A percentile compares a stretch with the other conserved stretches of the same genome.
Evolutionary conservation across 2,113 vertebrate species (phyloP).

Genomic region (Alligator sinensis): DNA sequence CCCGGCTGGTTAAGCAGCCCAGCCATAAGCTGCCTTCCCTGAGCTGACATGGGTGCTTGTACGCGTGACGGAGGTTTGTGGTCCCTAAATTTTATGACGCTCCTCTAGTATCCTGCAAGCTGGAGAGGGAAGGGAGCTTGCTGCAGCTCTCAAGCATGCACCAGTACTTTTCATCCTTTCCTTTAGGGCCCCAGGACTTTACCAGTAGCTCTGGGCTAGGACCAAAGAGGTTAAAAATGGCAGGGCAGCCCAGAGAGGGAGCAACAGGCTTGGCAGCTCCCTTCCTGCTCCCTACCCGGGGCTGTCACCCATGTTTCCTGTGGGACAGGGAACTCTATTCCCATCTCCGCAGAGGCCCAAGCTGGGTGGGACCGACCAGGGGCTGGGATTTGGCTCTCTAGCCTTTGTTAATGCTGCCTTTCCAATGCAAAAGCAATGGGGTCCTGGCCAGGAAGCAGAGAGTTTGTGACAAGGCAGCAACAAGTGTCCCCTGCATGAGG

Average conservation of each 20-base stretch:
- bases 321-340: neutral
- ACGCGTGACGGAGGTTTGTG: no score
- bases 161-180: neutral
- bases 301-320: accelerated
- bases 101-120: no score
- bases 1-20: neutral
- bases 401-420: neutral
- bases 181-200: neutral
- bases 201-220: neutral
- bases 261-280: accelerated
- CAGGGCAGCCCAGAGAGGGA: accelerated
- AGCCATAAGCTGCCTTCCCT: no score
- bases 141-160: neutral
- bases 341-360: neutral
- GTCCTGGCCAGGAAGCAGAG: neutral
- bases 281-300: neutral
- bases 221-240: neutral
- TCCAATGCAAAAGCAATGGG: neutral
- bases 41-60: no score
- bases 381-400: neutral
- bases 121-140: neutral
- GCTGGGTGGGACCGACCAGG: neutral
- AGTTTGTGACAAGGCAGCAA: neutral
- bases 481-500: no score
- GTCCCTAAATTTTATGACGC: no score